phyloP scores from a whole-genome alignment of 2,113 vertebrate genomes.

The Cepphus grylle region DNA sequence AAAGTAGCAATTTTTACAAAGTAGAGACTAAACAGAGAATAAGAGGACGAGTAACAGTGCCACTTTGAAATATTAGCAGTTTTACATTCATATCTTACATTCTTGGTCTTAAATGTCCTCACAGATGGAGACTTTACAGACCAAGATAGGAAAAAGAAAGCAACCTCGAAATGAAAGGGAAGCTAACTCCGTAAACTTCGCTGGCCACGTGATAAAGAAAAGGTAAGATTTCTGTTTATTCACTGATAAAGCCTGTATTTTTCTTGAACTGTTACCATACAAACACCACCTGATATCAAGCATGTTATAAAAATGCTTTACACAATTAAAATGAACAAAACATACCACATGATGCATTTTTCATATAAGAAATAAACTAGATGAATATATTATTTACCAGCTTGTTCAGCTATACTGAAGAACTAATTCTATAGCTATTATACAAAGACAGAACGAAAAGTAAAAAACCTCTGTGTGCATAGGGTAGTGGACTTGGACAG shows the following conservation, averaged over 20 bases:
- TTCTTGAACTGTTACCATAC: not conserved
- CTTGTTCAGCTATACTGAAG: not conserved
- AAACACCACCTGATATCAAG: not conserved
- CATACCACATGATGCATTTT: not conserved
- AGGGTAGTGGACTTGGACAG: not conserved
- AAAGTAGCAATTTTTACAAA: not conserved
- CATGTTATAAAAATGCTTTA: not conserved
- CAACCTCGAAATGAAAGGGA: not conserved
- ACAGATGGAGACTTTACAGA: not conserved
- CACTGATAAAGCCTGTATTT: not conserved
- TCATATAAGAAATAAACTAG: not conserved
- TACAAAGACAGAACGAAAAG: not conserved
- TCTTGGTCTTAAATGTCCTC: not conserved
- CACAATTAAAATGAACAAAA: not conserved
- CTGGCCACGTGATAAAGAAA: not conserved
- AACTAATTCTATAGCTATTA: not conserved
- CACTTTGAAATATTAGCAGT: not conserved
- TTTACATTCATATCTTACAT: not conserved
- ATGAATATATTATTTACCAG: not conserved
- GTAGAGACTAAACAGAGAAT: not conserved
- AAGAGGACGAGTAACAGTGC: not conserved
- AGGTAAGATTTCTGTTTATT: slow-evolving; percentile 12
- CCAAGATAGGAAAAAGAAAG: not conserved
- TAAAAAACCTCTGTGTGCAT: not conserved
- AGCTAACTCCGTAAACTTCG: not conserved